These are phyloP conservation scores for Bibio marci DNA, from an alignment of 2,888 invertebrate species.

Conservation along the genomic window DNA sequence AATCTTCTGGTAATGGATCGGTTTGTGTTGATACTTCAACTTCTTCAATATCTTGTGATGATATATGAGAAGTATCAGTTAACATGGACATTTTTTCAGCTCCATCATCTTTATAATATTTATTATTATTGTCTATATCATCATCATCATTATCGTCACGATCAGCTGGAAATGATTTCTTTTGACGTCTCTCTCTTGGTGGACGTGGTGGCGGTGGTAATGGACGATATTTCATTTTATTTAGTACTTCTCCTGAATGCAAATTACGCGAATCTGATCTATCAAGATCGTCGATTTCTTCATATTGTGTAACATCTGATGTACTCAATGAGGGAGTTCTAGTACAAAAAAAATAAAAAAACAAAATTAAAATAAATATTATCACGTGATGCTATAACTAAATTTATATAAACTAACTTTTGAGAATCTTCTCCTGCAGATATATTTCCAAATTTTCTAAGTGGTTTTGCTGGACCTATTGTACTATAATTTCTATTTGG, in stretches of 20 bases:
- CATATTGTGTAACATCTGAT: slow-evolving; percentile 29
- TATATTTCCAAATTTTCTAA: slow-evolving; percentile 38
- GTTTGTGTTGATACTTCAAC: slow-evolving; percentile 71
- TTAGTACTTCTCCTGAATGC: slow-evolving; percentile 57
- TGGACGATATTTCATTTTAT: slow-evolving; percentile 71
- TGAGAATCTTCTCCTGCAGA: slow-evolving; percentile 36
- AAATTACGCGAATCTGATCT: slow-evolving; percentile 35
- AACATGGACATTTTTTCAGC: slow-evolving; percentile 11
- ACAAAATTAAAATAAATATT: slow-evolving; percentile 1
- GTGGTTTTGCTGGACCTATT: slow-evolving; percentile 38
- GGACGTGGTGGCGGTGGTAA: slow-evolving; percentile 75
- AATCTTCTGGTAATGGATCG: slow-evolving; percentile 66
- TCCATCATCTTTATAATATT: slow-evolving; percentile 16
- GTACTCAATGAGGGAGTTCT: slow-evolving; percentile 7
- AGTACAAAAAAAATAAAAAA: slow-evolving; percentile 1
- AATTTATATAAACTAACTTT: slow-evolving; percentile 29
- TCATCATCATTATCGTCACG: slow-evolving; percentile 7
- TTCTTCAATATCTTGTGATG: slow-evolving; percentile 33
- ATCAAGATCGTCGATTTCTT: slow-evolving; percentile 24
- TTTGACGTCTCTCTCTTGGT: slow-evolving; percentile 42
- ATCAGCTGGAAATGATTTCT: slow-evolving; percentile 23
- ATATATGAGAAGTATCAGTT: slow-evolving; percentile 9
- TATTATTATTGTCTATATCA: slow-evolving; percentile 10
- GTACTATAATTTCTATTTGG: slow-evolving; percentile 44
- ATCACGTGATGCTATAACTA: too few species aligned